Evolutionary conservation across 2,888 invertebrate species (phyloP).

Genomic region (Tyria jacobaeae): DNA sequence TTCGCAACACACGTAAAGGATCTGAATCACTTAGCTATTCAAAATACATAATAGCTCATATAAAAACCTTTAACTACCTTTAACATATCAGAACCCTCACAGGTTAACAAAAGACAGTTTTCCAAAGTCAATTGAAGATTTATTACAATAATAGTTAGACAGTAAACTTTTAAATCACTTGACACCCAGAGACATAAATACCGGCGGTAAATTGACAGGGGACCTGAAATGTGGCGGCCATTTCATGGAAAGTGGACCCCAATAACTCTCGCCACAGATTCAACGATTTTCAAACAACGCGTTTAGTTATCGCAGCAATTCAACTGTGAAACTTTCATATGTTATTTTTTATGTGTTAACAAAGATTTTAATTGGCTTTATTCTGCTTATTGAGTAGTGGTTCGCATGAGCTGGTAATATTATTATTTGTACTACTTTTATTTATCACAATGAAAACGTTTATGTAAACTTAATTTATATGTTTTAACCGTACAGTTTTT

Average conservation of each 20-base stretch:
- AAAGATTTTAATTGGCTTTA: not conserved
- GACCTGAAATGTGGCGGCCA: conserved; percentile 71
- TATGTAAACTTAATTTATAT: too few species aligned
- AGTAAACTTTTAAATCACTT: conserved; percentile 50
- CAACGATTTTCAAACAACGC: conserved; percentile 72
- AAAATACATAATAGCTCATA: not conserved
- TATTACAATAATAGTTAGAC: conserved; percentile 39
- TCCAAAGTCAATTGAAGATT: conserved; percentile 24
- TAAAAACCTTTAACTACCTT: not conserved
- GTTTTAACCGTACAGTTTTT: too few species aligned
- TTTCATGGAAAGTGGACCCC: conserved; percentile 72
- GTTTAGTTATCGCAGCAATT: conserved; percentile 63
- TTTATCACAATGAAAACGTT: too few species aligned
- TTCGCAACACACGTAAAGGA: too few species aligned
- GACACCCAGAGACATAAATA: conserved; percentile 52
- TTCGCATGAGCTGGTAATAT: not conserved
- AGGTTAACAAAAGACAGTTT: conserved; percentile 14
- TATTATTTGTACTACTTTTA: not conserved
- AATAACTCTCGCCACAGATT: conserved; percentile 72
- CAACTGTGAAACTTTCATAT: conserved; percentile 27
- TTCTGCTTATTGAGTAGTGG: not conserved
- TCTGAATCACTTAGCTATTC: too few species aligned
- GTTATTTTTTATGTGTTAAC: conserved; percentile 33
- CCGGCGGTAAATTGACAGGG: conserved; percentile 72
- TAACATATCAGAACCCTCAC: not conserved